Conservation (phyloP, 2,797 vertebrate species). For the Tokudaia tokunoshimensis region DNA sequence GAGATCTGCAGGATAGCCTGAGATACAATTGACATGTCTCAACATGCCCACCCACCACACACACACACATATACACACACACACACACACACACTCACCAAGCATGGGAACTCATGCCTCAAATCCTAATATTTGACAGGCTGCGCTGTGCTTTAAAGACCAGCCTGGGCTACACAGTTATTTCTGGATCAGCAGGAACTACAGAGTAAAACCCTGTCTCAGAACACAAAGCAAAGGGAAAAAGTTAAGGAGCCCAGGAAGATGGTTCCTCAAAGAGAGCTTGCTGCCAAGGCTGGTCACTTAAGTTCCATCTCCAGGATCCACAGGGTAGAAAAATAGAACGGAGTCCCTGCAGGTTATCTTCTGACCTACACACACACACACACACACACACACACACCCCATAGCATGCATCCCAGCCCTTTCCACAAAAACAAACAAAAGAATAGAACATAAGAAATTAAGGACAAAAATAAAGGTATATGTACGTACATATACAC, state of each 20-base stretch:
- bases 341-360: neutral
- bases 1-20: neutral
- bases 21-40: neutral
- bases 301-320: neutral
- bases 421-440: neutral
- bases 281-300: neutral
- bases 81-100: neutral
- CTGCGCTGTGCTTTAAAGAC: neutral
- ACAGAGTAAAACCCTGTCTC: neutral
- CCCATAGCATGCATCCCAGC: too few relatives aligned
- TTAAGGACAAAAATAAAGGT: neutral
- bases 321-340: neutral
- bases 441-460: neutral
- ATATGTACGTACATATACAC: neutral
- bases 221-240: neutral
- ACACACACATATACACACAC: neutral
- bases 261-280: neutral
- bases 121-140: neutral
- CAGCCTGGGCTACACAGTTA: neutral
- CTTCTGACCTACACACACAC: neutral
- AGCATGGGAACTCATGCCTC: neutral
- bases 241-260: neutral
- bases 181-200: neutral
- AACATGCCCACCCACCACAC: neutral
- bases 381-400: neutral